Percentiles rank a stretch among this genome's conserved stretches.
These are phyloP conservation scores for Leucophenga montana DNA, from an alignment of 2,888 invertebrate species.

Conservation along the genomic window DNA sequence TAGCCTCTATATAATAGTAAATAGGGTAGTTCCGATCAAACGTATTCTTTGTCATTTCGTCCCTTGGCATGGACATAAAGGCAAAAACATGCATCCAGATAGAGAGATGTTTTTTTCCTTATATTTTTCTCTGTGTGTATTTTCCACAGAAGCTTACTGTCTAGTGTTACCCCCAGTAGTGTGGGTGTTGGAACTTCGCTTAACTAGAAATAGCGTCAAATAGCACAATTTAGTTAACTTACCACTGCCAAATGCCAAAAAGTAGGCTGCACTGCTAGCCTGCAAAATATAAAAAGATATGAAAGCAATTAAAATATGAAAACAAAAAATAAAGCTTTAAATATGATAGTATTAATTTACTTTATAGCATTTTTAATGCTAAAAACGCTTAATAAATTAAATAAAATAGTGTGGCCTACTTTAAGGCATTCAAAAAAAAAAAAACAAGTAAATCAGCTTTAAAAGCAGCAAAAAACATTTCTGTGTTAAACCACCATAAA, in stretches of 20 bases:
- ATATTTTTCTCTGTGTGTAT: no score
- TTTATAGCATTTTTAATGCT: constrained; percentile 29
- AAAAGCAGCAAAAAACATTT: neutral
- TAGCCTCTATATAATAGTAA: no score
- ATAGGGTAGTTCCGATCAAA: no score
- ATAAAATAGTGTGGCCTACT: constrained; percentile 7
- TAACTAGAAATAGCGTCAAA: neutral
- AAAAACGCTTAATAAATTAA: neutral
- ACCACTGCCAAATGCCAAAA: constrained; percentile 39
- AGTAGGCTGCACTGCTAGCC: constrained; percentile 30
- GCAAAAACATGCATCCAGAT: no score
- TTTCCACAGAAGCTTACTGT: no score
- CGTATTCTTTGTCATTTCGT: no score
- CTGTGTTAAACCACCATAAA: no score
- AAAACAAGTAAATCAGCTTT: neutral
- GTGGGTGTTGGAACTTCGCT: no score
- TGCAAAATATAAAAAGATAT: constrained; percentile 32
- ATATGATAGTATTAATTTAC: constrained; percentile 32
- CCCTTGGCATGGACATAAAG: no score
- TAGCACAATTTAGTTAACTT: constrained; percentile 32
- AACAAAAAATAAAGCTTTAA: constrained; percentile 36
- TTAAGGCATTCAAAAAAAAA: constrained; percentile 1
- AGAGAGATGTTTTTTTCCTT: no score
- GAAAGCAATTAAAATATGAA: constrained; percentile 31
- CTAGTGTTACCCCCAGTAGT: no score